Base-by-base conservation (phyloP, 2,113 vertebrate species). In the Lates calcarifer region DNA sequence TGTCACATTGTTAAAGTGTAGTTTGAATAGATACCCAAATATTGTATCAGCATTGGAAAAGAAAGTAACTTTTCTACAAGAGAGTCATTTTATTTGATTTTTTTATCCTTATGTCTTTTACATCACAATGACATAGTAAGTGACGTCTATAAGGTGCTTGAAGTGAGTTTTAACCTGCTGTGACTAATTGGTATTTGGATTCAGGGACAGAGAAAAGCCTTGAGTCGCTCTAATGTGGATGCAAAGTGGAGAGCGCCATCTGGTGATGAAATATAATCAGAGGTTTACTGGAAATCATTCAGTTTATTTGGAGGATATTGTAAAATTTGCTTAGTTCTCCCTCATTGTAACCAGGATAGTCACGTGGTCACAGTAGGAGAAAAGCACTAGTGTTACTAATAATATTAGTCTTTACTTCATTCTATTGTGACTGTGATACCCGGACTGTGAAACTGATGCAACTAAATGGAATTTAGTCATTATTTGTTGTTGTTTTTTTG, bases 161-260 rank as follows among this genome's bases (percentile, higher is more conserved):
- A 20, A 31, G 57, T 56, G 22, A 81, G 28, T 41, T 70, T 77
- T 10, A 58, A 22, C 29, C 49, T 0, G 6, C 43, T 22, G 14
- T 26, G 22, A 28, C 20, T 62, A 22, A 33, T 26, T 26, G 20
- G 24, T 15, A n/a, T 64, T 31, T 69, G 57, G 47, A 39, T 56
- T 56, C 22, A 61, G 11, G 14, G 14, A 63, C 29, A 24, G 9
- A 0, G 12, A 41, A 66, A 63, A 65, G 31, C 20, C 7, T 20
- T 41, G 24, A 55, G 28, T 0, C 0, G 12, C 1, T 29, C 20
- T 15, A 51, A 4, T 47, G 13, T 67, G 11, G 20, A 7, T 55
- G 33, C 17, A 45, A 51, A 65, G 83, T 20, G 2, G 33, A 71
- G 69, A 80, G 18, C 22, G 6, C 89, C 91, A 67, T 73, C 91